Evolutionary conservation across 2,113 vertebrate species (phyloP).

Genomic region (Meles meles): DNA sequence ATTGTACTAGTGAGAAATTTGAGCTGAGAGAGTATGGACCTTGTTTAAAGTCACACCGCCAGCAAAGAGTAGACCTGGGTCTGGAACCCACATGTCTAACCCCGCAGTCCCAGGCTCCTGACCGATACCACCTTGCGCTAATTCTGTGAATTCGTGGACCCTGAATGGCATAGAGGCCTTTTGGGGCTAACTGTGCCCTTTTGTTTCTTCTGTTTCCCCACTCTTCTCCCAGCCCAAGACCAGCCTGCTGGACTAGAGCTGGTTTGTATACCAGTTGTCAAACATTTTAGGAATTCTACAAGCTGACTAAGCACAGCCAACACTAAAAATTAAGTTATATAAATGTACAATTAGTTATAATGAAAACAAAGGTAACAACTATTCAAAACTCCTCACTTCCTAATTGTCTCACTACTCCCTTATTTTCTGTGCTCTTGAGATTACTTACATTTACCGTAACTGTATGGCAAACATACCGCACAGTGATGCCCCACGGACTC

Average conservation of each 20-base stretch:
- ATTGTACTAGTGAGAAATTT: neutral
- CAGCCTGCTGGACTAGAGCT: neutral
- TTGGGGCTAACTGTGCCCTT: neutral
- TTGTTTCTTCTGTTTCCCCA: neutral
- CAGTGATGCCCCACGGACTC: neutral
- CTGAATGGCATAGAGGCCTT: neutral
- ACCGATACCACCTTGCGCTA: neutral
- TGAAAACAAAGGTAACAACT: neutral
- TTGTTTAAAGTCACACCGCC: neutral
- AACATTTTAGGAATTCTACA: constrained; percentile 9
- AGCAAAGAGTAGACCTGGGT: neutral
- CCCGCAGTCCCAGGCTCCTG: neutral
- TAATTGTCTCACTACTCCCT: neutral
- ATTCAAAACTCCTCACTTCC: neutral
- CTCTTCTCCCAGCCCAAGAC: neutral
- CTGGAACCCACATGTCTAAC: neutral
- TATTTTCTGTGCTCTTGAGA: neutral
- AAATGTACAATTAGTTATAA: constrained; percentile 14
- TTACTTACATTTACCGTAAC: neutral
- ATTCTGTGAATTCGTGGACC: neutral
- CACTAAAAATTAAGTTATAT: neutral
- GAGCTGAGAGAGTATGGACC: neutral
- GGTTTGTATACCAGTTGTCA: neutral
- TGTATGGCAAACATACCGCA: neutral
- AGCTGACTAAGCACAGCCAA: neutral